Base-by-base conservation (phyloP, 2,797 vertebrate species). In the Pitangus sulphuratus region DNA sequence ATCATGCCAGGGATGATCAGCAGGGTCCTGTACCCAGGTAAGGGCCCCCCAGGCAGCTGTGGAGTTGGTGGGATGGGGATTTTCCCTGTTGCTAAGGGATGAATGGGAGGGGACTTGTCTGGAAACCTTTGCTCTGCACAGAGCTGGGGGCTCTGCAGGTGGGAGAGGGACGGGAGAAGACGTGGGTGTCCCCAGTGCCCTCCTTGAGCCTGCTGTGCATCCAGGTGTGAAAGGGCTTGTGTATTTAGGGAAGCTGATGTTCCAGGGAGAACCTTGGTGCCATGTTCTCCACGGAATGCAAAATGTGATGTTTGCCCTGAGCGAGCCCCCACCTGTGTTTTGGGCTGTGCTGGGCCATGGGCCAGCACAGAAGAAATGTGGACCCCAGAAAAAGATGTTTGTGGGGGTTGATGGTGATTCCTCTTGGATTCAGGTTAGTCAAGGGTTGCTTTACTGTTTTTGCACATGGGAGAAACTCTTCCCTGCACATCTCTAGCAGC, bases 1-100 rank as follows among this genome's bases (percentile, higher is more conserved):
- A 93, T 99, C 94, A 98, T 99, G 94, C 99, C 99, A 1, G 99
- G 99, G 91, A 99, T 99, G 99, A 99, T 99, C 97, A 99, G 99
- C 98, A 98, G 99, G 35, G 98, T 97, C 5, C 98, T 99, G 57
- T 99, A 99, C 93, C 99, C 99, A 98, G 99, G 99, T 99, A 98
- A 95, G 94, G 25, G 11, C 12, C 8, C 3, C 2, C 13, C 9
- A 0, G 0, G 9, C 0, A 2, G 42, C 6, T 0, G 1, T 11
- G 16, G 70, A 44, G 37, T 25, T 10, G 26, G 4, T 5, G 17
- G 51, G 45, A 28, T 3, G n/a, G 15, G 44, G 9, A 8, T 65
- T 71, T 54, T 40, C 28, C 16, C 28, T 28, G 22, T 51, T 20
- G 2, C 20, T 22, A 2, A 19, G 53, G 1, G 2, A 6, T 30